A percentile compares a stretch with the other conserved stretches of the same genome.
Conservation (phyloP, 2,113 vertebrate species). For the Vimba vimba region DNA sequence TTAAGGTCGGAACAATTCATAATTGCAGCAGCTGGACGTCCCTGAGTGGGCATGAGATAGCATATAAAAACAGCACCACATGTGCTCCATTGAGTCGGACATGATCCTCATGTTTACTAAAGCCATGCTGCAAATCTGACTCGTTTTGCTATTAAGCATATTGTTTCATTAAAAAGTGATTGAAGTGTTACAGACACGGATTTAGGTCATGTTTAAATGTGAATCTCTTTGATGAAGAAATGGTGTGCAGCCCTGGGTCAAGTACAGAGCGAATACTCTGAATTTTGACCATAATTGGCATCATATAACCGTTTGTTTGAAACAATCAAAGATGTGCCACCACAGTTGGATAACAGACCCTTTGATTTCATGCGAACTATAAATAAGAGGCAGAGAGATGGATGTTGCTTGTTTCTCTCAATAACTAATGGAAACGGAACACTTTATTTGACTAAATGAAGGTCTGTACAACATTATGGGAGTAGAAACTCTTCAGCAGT, state of each 20-base stretch:
- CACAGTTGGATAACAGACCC: background rate
- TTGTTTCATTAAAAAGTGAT: background rate
- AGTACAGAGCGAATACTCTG: background rate
- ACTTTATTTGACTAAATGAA: background rate
- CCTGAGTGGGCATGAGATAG: background rate
- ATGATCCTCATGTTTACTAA: background rate
- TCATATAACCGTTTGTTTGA: constrained; percentile 2
- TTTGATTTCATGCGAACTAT: constrained; percentile 2
- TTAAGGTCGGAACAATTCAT: constrained; percentile 18
- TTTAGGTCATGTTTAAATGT: background rate
- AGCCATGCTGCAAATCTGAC: background rate
- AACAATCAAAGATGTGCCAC: background rate
- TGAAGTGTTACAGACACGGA: background rate
- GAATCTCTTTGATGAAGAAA: background rate
- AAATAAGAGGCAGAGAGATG: background rate
- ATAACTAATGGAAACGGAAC: background rate
- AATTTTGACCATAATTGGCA: background rate
- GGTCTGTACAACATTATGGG: background rate
- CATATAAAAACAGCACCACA: background rate
- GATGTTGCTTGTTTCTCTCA: constrained; percentile 1
- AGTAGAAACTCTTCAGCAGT: constrained; percentile 1
- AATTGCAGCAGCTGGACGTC: constrained; percentile 22
- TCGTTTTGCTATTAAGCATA: background rate
- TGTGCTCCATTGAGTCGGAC: background rate
- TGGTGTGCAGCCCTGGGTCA: background rate